A percentile compares a stretch with the other conserved stretches of the same genome.
Conservation (phyloP, 1,140 invertebrate species). For the Gerris buenoi region DNA sequence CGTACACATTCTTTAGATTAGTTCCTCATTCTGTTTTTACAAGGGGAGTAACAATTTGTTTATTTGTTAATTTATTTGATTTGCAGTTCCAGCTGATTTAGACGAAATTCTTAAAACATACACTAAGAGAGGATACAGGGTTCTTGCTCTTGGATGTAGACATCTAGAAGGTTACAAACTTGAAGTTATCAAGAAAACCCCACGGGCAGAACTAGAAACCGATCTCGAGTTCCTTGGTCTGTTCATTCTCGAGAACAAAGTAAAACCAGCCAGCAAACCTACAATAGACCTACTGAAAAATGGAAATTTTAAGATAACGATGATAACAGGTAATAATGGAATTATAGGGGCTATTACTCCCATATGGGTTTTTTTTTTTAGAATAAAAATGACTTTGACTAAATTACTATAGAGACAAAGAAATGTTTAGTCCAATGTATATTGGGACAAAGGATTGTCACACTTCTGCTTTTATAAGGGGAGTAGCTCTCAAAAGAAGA, state of each 20-base stretch:
- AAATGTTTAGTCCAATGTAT: no score
- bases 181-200: constrained; percentile 18
- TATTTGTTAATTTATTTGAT: no score
- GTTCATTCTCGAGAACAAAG: constrained; percentile 77
- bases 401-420: no score
- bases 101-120: constrained; percentile 54
- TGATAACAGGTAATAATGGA: constrained; percentile 96
- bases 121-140: constrained; percentile 72
- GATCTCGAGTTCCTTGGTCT: constrained; percentile 77
- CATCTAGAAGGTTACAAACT: constrained; percentile 40
- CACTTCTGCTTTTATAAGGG: no score
- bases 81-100: constrained; percentile 51
- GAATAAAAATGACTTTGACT: no score
- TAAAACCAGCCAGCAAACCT: constrained; percentile 68
- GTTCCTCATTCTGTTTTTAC: no score
- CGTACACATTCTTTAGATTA: no score
- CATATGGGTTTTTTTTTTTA: no score
- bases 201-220: constrained; percentile 54
- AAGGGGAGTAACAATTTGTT: no score
- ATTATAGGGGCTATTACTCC: no score
- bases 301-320: constrained; percentile 77
- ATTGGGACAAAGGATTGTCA: no score
- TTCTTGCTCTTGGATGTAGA: constrained; percentile 68
- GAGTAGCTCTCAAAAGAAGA: no score
- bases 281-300: constrained; percentile 64